Percentiles rank a stretch among this genome's conserved stretches.
These are phyloP conservation scores for Tricholauxania praeusta DNA, from an alignment of 2,888 invertebrate genomes.

Conservation along the genomic window DNA sequence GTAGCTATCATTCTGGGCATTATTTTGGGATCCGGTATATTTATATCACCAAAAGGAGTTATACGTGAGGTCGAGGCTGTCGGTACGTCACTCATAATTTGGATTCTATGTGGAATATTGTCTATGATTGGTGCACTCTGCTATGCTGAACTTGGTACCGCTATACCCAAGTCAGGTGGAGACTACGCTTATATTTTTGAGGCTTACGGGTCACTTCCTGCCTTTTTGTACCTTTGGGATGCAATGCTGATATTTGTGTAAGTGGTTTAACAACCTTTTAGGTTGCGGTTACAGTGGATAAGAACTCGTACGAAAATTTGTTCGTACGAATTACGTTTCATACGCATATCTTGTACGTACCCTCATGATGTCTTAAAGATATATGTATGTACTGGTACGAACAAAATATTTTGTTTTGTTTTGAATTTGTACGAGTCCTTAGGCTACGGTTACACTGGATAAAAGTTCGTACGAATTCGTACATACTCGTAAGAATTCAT, in stretches of 20 bases:
- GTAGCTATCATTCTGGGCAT: slow-evolving; percentile 94
- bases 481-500: too few relatives aligned
- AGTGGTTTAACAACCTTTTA: slow-evolving; percentile 66
- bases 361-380: background rate
- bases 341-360: background rate
- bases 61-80: slow-evolving; percentile 90
- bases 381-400: background rate
- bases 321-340: too few relatives aligned
- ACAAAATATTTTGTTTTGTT: background rate
- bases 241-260: slow-evolving; percentile 97
- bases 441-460: too few relatives aligned
- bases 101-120: slow-evolving; percentile 88
- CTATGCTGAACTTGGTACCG: slow-evolving; percentile 91
- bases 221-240: slow-evolving; percentile 96
- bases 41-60: slow-evolving; percentile 95
- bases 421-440: too few relatives aligned
- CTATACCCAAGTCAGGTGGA: slow-evolving; percentile 92
- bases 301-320: too few relatives aligned
- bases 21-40: slow-evolving; percentile 96
- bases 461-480: too few relatives aligned
- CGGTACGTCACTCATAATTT: slow-evolving; percentile 87
- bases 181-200: slow-evolving; percentile 97
- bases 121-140: slow-evolving; percentile 96
- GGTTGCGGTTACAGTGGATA: too few relatives aligned
- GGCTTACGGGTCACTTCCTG: slow-evolving; percentile 90